A percentile compares a stretch with the other conserved stretches of the same genome.
Evolutionary conservation across 2,888 invertebrate genomes (phyloP).

Genomic region (Papilio gigon): DNA sequence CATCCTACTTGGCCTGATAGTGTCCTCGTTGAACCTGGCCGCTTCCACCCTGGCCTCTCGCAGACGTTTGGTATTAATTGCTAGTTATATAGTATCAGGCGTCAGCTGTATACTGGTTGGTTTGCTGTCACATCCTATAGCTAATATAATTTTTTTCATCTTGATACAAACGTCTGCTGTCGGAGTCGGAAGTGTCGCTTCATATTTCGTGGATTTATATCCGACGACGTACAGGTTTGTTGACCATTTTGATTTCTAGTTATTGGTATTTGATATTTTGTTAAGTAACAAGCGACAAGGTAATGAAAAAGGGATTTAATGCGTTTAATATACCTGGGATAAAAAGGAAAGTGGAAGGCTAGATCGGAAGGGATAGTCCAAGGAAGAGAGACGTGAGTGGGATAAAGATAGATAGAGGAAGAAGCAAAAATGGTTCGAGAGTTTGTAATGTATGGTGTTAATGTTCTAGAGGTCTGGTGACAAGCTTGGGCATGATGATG

Average conservation of each 20-base stretch:
- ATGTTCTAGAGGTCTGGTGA: constrained; percentile 58
- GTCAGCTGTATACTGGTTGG: constrained; percentile 80
- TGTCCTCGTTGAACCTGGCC: constrained; percentile 78
- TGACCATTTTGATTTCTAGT: background rate
- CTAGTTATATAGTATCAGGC: constrained; percentile 72
- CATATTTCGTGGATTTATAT: constrained; percentile 65
- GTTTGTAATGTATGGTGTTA: background rate
- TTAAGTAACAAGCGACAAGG: too few relatives aligned
- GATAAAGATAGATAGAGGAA: background rate
- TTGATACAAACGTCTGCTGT: constrained; percentile 56
- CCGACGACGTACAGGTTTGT: constrained; percentile 62
- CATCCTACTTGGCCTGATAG: constrained; percentile 81
- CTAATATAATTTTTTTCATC: constrained; percentile 58
- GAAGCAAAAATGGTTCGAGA: too few relatives aligned
- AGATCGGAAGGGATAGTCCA: too few relatives aligned
- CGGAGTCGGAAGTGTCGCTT: constrained; percentile 56
- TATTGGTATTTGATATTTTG: background rate
- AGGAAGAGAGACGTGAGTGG: too few relatives aligned
- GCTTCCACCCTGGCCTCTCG: constrained; percentile 67
- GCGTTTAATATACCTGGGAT: too few relatives aligned
- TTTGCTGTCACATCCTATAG: constrained; percentile 55
- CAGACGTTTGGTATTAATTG: constrained; percentile 75
- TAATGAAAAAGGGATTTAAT: too few relatives aligned
- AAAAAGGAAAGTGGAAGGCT: too few relatives aligned
- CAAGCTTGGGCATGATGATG: constrained; percentile 63